Evolutionary conservation across 2,888 invertebrate genomes (phyloP).

Genomic region (Catonia carolina): DNA sequence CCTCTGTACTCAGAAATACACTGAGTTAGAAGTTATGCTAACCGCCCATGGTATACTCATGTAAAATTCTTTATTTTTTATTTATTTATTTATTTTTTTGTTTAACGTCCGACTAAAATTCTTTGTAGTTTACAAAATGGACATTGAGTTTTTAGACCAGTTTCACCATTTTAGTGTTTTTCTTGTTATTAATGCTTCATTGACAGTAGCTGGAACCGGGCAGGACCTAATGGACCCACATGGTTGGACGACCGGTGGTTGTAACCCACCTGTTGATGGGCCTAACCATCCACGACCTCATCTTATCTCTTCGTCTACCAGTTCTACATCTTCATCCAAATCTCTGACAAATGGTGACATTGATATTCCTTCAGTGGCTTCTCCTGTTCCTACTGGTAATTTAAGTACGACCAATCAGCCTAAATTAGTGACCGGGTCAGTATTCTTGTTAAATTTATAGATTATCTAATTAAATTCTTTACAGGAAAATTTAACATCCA

Average conservation of each 20-base stretch:
- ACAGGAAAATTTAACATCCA: no score
- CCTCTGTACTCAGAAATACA: no score
- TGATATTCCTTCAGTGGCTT: slow-evolving; percentile 9
- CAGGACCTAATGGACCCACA: slow-evolving; percentile 56
- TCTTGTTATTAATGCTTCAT: no score
- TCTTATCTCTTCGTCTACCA: slow-evolving; percentile 39
- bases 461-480: background rate
- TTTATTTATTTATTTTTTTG: no score
- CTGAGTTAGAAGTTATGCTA: no score
- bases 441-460: background rate
- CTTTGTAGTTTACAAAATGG: no score
- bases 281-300: slow-evolving; percentile 28
- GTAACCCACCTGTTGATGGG: slow-evolving; percentile 29
- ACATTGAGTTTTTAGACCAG: no score
- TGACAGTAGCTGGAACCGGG: slow-evolving; percentile 51
- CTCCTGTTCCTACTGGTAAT: background rate
- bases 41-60: no score
- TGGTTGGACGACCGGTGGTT: slow-evolving; percentile 42
- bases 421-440: slow-evolving; percentile 25
- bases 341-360: slow-evolving; percentile 25
- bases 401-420: slow-evolving; percentile 1
- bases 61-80: no score
- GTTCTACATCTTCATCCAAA: slow-evolving; percentile 43
- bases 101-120: no score
- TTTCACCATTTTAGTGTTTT: no score